Percentiles rank a stretch among this genome's conserved stretches.
Conservation (phyloP, 2,797 vertebrate genomes). For the Spinus olivaceus region DNA sequence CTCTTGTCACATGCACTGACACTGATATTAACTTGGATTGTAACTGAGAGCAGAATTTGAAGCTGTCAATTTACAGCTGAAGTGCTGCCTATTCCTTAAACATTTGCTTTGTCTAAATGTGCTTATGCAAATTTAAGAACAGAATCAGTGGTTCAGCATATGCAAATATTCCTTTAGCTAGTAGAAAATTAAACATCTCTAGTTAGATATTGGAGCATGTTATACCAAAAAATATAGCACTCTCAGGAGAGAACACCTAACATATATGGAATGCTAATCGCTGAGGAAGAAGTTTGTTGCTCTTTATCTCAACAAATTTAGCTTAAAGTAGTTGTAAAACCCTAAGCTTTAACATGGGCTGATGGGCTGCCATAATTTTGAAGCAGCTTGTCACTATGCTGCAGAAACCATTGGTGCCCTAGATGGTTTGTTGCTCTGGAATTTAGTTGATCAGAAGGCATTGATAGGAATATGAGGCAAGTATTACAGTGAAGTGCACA, state of each 20-base stretch:
- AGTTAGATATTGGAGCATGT: background rate
- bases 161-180: background rate
- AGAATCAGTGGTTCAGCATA: background rate
- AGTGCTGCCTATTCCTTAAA: background rate
- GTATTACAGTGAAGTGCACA: constrained; percentile 1
- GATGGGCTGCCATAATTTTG: background rate
- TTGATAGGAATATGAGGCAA: constrained; percentile 30
- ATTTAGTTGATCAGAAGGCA: constrained; percentile 40
- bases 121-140: background rate
- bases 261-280: background rate
- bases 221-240: background rate
- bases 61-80: background rate
- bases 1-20: background rate
- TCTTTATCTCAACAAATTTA: background rate
- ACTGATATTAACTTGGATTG: background rate
- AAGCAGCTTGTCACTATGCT: constrained; percentile 24
- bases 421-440: constrained; percentile 47
- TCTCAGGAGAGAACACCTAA: background rate
- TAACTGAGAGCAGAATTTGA: background rate
- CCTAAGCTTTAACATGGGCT: background rate
- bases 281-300: background rate
- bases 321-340: background rate
- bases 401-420: constrained; percentile 19
- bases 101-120: background rate
- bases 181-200: background rate